A percentile compares a stretch with the other conserved stretches of the same genome.
These are phyloP conservation scores for Holothuria glaberrima DNA, from an alignment of 35 echinoderm and acorn worm species.

Conservation along the genomic window DNA sequence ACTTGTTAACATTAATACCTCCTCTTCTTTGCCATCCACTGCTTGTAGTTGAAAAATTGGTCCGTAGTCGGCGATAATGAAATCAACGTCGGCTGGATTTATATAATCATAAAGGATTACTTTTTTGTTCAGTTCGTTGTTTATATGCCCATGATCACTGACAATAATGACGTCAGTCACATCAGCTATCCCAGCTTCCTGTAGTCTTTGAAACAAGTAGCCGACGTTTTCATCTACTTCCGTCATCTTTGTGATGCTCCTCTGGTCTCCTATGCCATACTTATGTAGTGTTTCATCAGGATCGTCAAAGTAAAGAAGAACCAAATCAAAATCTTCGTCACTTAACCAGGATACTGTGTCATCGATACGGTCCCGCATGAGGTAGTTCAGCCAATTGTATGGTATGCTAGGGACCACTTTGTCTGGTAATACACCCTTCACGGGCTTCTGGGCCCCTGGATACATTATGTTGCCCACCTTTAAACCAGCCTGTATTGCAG, in stretches of 20 bases:
- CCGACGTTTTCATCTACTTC: conserved; percentile 64
- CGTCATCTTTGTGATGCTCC: conserved; percentile 13
- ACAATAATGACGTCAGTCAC: conserved; percentile 71
- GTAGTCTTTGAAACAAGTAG: conserved; percentile 69
- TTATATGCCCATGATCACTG: conserved; percentile 83
- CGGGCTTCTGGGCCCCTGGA: conserved; percentile 72
- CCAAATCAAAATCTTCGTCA: conserved; percentile 78
- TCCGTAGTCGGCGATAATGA: conserved; percentile 74
- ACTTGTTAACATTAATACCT: background rate
- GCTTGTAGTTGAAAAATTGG: conserved; percentile 71
- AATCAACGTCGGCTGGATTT: conserved; percentile 62
- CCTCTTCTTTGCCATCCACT: conserved; percentile 57
- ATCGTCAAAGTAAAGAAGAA: conserved; percentile 75
- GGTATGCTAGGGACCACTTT: conserved; percentile 37
- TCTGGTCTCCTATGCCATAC: conserved; percentile 60
- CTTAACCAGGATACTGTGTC: conserved; percentile 73
- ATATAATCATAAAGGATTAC: conserved; percentile 76
- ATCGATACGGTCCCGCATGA: conserved; percentile 57
- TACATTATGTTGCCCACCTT: conserved; percentile 86
- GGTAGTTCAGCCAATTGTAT: conserved; percentile 37
- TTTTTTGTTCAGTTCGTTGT: conserved; percentile 47
- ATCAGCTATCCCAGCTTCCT: conserved; percentile 55
- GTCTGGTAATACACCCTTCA: conserved; percentile 71
- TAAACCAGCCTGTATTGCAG: conserved; percentile 72
- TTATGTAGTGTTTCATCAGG: conserved; percentile 76